phyloP scores from a whole-genome alignment of 2,888 invertebrate species.

The Leptura quadrifasciata region DNA sequence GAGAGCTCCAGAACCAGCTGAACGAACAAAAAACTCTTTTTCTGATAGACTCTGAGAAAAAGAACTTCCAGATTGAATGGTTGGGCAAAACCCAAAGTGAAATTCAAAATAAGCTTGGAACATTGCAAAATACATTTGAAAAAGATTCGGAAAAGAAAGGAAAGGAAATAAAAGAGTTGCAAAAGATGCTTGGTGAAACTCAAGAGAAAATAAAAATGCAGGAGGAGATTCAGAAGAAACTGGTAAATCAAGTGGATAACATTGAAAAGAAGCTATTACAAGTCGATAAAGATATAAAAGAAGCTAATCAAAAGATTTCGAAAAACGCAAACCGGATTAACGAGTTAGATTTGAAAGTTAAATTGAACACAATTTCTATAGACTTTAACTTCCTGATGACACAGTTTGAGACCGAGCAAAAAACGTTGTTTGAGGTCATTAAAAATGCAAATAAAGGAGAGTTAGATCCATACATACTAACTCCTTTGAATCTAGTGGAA shows the following conservation, averaged over 20 bases:
- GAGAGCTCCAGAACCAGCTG: conserved; percentile 35
- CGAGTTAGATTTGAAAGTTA: neutral
- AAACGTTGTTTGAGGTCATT: conserved; percentile 30
- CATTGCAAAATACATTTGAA: conserved; percentile 8
- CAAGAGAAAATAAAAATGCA: conserved; percentile 33
- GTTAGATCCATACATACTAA: conserved; percentile 38
- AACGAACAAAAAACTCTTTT: conserved; percentile 38
- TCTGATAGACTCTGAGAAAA: conserved; percentile 35
- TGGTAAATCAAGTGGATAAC: conserved; percentile 21
- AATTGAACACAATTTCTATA: conserved; percentile 35
- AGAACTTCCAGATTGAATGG: conserved; percentile 28
- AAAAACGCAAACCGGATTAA: conserved; percentile 30
- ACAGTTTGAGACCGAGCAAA: conserved; percentile 36
- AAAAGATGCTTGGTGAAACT: conserved; percentile 28
- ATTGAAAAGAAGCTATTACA: conserved; percentile 24
- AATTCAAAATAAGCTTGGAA: conserved; percentile 25
- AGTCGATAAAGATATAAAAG: conserved; percentile 20
- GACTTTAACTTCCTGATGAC: conserved; percentile 36
- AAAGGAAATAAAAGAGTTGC: conserved; percentile 38
- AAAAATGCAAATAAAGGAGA: conserved; percentile 37
- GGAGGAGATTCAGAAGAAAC: conserved; percentile 11
- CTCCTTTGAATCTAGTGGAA: conserved; percentile 35
- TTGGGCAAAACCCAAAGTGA: conserved; percentile 28
- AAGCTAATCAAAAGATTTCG: conserved; percentile 13
- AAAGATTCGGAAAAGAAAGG: conserved; percentile 38